These are phyloP conservation scores for Enteromius fasciolatus DNA, from an alignment of 2,797 vertebrate species.

Conservation along the genomic window DNA sequence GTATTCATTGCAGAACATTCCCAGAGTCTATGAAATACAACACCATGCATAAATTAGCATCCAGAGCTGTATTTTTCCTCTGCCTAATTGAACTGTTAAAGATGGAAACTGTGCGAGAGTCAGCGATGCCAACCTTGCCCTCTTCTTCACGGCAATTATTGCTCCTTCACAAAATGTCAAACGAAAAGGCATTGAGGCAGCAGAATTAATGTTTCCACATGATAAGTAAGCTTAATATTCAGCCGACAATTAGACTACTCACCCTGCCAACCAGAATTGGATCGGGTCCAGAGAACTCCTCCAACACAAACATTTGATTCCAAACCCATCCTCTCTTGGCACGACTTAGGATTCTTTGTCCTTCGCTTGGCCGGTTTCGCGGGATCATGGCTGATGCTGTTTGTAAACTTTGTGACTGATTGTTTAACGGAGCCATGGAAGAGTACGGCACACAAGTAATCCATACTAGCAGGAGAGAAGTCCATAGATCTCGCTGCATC, in stretches of 20 bases:
- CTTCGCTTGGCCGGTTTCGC: constrained; percentile 80
- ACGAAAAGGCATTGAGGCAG: constrained; percentile 71
- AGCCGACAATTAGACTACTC: constrained; percentile 83
- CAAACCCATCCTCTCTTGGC: constrained; percentile 99
- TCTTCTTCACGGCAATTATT: constrained; percentile 58
- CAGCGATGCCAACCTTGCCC: constrained; percentile 41
- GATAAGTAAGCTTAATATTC: constrained; percentile 83
- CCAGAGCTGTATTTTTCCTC: constrained; percentile 47
- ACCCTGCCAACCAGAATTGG: constrained; percentile 99
- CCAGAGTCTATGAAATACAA: not conserved
- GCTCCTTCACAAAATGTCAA: constrained; percentile 44
- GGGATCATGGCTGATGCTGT: constrained; percentile 80
- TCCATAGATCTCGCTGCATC: constrained; percentile 89
- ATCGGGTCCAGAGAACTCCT: constrained; percentile 99
- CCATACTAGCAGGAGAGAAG: constrained; percentile 93
- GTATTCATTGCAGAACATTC: not conserved
- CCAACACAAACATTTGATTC: constrained; percentile 99
- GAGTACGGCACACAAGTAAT: constrained; percentile 89
- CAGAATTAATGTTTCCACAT: constrained; percentile 79
- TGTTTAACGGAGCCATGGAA: constrained; percentile 81
- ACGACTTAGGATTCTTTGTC: constrained; percentile 91
- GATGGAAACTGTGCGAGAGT: not conserved
- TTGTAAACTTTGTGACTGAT: constrained; percentile 83
- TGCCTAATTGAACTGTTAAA: constrained; percentile 54
- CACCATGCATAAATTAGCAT: constrained; percentile 7